A percentile compares a stretch with the other conserved stretches of the same genome.
These are phyloP conservation scores for Protodeltote pygarga DNA, from an alignment of 2,888 invertebrate species.

Conservation along the genomic window DNA sequence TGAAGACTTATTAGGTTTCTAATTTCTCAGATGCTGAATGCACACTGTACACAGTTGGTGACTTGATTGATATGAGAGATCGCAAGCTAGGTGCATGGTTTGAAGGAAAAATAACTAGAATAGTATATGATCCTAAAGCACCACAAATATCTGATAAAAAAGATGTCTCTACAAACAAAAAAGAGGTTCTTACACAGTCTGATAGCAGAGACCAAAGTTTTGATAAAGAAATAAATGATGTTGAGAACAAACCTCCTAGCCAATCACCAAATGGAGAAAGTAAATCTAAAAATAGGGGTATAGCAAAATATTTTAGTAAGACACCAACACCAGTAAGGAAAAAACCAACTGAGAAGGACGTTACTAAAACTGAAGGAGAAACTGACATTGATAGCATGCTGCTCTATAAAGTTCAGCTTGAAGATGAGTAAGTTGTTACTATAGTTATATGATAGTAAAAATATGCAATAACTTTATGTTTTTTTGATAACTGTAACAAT, in stretches of 20 bases:
- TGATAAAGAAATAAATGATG: slow-evolving; percentile 59
- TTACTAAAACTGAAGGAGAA: slow-evolving; percentile 10
- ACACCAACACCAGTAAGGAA: slow-evolving; percentile 48
- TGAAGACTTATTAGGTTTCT: slow-evolving; percentile 7
- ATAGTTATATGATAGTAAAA: too few relatives aligned
- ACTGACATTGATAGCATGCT: slow-evolving; percentile 62
- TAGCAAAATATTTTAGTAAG: slow-evolving; percentile 66
- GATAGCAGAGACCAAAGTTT: slow-evolving; percentile 32
- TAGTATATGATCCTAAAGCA: slow-evolving; percentile 72
- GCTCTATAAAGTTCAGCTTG: slow-evolving; percentile 77
- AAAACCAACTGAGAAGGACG: slow-evolving; percentile 46
- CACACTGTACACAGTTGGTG: slow-evolving; percentile 86
- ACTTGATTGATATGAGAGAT: slow-evolving; percentile 89
- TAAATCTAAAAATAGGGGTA: slow-evolving; percentile 57
- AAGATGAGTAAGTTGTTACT: slow-evolving; percentile 67
- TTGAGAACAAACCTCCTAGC: slow-evolving; percentile 62
- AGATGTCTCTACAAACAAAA: background rate
- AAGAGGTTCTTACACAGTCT: slow-evolving; percentile 12
- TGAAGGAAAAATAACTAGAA: slow-evolving; percentile 88
- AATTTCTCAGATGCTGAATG: slow-evolving; percentile 79
- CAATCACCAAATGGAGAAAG: slow-evolving; percentile 44
- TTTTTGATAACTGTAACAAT: too few relatives aligned
- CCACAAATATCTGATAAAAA: slow-evolving; percentile 13
- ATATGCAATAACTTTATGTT: too few relatives aligned
- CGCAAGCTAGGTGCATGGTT: slow-evolving; percentile 90